Evolutionary conservation across 2,113 vertebrate species (phyloP).

Genomic region (Pterocles burchelli): DNA sequence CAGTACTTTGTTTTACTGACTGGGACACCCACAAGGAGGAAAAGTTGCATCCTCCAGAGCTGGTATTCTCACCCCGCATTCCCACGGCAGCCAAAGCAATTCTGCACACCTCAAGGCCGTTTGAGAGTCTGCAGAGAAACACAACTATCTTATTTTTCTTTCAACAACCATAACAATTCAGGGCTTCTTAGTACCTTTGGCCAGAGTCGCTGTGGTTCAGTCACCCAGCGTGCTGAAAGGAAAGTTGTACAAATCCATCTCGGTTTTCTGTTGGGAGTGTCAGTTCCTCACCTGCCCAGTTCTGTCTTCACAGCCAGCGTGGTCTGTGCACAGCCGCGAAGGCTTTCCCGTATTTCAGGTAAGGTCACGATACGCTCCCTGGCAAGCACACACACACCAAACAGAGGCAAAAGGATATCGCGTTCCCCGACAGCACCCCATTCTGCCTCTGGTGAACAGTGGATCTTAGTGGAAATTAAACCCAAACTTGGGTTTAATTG

Average conservation of each 20-base stretch:
- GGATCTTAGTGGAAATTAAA: background rate
- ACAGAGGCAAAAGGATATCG: background rate
- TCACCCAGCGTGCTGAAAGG: background rate
- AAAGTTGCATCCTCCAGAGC: background rate
- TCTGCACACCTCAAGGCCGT: too few relatives aligned
- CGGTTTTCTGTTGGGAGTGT: background rate
- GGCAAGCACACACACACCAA: background rate
- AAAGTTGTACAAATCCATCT: background rate
- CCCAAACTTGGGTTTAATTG: background rate
- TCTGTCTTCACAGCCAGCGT: background rate
- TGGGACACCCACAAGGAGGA: background rate
- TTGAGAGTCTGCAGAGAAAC: background rate
- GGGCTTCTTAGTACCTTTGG: background rate
- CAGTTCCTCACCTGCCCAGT: background rate
- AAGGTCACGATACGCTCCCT: background rate
- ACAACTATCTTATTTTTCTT: rapidly evolving
- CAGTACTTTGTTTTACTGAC: slow-evolving; percentile 67
- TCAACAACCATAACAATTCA: rapidly evolving
- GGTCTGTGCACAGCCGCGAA: too few relatives aligned
- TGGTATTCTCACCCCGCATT: background rate
- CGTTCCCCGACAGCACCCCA: background rate
- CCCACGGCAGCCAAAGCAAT: background rate
- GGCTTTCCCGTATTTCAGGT: background rate
- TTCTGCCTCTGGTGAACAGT: background rate
- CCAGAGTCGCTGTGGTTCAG: background rate